These are phyloP conservation scores for Ophiothrix spiculata DNA, from an alignment of 35 echinoderm and acorn worm genomes.

Conservation along the genomic window DNA sequence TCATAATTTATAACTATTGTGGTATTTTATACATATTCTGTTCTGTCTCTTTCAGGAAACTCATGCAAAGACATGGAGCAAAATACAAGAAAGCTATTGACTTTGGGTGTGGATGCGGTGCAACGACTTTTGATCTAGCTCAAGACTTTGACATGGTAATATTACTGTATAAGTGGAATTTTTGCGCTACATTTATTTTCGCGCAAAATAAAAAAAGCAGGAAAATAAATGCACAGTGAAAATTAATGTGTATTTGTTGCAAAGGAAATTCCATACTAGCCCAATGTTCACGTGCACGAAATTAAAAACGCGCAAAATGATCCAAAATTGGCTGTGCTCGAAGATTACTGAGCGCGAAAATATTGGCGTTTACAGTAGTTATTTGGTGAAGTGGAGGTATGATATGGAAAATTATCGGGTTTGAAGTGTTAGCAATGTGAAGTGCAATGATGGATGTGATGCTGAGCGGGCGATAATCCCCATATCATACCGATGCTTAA, in stretches of 20 bases:
- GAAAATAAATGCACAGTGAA: neutral
- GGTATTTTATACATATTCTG: slow-evolving; percentile 26
- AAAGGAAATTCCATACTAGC: neutral
- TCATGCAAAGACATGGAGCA: slow-evolving; percentile 25
- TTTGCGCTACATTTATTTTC: too few relatives aligned
- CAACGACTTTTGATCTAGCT: slow-evolving; percentile 70
- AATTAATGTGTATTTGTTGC: neutral
- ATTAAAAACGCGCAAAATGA: neutral
- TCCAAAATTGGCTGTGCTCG: too few relatives aligned
- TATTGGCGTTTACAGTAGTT: too few relatives aligned
- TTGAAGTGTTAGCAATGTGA: neutral
- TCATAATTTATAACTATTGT: too few relatives aligned
- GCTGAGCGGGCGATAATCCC: too few relatives aligned
- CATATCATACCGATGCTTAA: too few relatives aligned
- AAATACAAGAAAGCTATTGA: slow-evolving; percentile 19
- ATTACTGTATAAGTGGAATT: neutral
- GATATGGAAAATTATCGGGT: too few relatives aligned
- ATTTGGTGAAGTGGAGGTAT: too few relatives aligned
- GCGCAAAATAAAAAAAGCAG: too few relatives aligned
- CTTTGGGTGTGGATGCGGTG: slow-evolving; percentile 65
- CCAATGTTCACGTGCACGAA: neutral
- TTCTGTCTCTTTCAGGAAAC: neutral
- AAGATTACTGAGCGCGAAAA: too few relatives aligned
- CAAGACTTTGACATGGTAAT: slow-evolving; percentile 43
- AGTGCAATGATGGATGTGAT: neutral